These are phyloP conservation scores for Myrmecophaga tridactyla DNA, from an alignment of 2,113 vertebrate genomes.

Conservation along the genomic window DNA sequence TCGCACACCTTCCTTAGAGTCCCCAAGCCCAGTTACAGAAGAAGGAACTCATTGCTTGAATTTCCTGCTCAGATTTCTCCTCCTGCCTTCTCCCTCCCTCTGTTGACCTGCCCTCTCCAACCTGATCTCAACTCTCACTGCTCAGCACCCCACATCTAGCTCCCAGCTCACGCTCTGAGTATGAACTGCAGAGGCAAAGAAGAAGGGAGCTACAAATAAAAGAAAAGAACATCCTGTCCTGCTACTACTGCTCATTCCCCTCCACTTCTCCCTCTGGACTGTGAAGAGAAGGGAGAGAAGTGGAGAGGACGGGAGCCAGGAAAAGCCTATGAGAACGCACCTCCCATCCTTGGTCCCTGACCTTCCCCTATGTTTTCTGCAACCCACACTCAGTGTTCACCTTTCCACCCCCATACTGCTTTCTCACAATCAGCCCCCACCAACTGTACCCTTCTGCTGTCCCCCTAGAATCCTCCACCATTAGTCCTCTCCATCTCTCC, in stretches of 20 bases:
- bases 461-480: not conserved
- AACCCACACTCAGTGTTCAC: rapidly evolving
- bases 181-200: not conserved
- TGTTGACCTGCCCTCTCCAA: not conserved
- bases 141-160: rapidly evolving
- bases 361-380: rapidly evolving
- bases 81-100: not conserved
- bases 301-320: not conserved
- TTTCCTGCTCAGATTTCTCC: not conserved
- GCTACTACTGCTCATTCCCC: not conserved
- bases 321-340: not conserved
- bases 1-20: not conserved
- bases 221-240: not conserved
- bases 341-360: not conserved
- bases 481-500: not conserved
- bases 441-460: not conserved
- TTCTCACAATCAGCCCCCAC: not conserved
- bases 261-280: not conserved
- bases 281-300: too few species aligned
- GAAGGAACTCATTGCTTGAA: not conserved
- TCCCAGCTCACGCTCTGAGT: not conserved
- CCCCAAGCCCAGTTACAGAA: not conserved
- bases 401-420: not conserved
- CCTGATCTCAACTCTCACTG: not conserved
- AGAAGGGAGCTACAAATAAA: not conserved